Percentiles rank a stretch among this genome's conserved stretches.
Evolutionary conservation across 2,888 invertebrate species (phyloP).

Genomic region (Hoplodrina ambigua): DNA sequence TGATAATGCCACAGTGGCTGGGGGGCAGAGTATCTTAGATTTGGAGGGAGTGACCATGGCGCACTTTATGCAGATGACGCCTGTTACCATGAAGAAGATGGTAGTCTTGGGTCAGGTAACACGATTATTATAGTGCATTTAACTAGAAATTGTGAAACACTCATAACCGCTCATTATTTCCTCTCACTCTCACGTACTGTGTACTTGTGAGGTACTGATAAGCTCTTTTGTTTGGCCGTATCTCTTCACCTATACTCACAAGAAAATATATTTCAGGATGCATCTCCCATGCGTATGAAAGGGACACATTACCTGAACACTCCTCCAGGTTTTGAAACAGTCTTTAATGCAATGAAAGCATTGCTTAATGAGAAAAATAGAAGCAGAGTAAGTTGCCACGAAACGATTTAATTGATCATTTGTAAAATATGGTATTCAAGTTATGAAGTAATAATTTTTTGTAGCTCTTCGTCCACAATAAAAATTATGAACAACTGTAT

Average conservation of each 20-base stretch:
- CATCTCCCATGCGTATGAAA: constrained; percentile 90
- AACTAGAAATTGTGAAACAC: neutral
- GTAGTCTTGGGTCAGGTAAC: constrained; percentile 78
- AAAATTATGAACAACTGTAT: constrained; percentile 89
- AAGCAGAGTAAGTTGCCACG: constrained; percentile 83
- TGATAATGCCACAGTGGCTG: constrained; percentile 86
- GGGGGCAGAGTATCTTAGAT: constrained; percentile 87
- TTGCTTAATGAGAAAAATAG: constrained; percentile 91
- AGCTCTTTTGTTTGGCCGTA: too few species aligned
- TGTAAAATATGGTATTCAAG: neutral
- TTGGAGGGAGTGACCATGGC: constrained; percentile 84
- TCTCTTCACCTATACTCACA: too few species aligned
- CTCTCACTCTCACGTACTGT: neutral
- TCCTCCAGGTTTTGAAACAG: constrained; percentile 88
- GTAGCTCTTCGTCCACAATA: constrained; percentile 89
- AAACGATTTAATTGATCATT: neutral
- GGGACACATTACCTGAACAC: constrained; percentile 90
- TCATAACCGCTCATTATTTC: neutral
- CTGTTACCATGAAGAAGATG: constrained; percentile 88
- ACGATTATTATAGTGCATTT: neutral
- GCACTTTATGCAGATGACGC: constrained; percentile 89
- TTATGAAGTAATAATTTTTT: constrained; percentile 46
- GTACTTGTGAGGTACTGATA: too few species aligned
- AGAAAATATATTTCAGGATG: constrained; percentile 84
- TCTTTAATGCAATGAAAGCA: constrained; percentile 88